phyloP scores from a whole-genome alignment of 92 coral and sea anemone genomes.

The Muricea muricata region DNA sequence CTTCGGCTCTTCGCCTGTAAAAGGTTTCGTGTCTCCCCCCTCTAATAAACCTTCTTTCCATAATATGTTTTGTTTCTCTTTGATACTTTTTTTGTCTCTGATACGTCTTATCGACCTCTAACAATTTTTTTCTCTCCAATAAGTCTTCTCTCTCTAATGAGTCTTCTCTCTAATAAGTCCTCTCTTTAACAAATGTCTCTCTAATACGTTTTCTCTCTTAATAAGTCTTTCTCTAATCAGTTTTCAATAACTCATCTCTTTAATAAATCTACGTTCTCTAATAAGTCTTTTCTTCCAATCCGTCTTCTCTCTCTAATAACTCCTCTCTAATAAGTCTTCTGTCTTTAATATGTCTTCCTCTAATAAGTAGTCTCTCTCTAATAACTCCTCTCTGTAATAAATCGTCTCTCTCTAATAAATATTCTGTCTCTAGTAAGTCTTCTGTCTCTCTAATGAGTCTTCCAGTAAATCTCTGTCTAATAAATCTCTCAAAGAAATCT shows the following conservation, averaged over 20 bases:
- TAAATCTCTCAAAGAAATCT: neutral
- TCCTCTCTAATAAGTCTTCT: neutral
- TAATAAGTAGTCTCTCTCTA: neutral
- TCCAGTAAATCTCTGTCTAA: neutral
- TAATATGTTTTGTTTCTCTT: neutral
- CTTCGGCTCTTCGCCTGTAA: neutral
- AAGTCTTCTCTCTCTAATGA: neutral
- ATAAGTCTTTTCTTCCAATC: neutral
- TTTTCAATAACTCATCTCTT: constrained; percentile 16
- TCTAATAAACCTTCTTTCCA: neutral
- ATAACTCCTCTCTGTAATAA: constrained; percentile 24
- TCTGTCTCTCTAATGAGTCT: neutral
- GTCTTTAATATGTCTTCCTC: neutral
- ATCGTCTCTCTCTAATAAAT: constrained; percentile 7
- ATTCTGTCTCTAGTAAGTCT: neutral
- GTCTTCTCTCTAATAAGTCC: no score
- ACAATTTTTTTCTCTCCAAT: constrained; percentile 5
- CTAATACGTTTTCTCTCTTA: no score
- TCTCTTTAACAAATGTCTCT: neutral
- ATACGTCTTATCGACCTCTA: neutral
- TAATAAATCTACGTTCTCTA: neutral
- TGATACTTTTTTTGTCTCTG: constrained; percentile 1
- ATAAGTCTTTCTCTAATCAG: neutral
- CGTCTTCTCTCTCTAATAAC: neutral
- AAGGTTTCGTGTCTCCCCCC: neutral